Evolutionary conservation across 1,140 invertebrate genomes (phyloP).

Genomic region (Drosophila lacertosa): DNA sequence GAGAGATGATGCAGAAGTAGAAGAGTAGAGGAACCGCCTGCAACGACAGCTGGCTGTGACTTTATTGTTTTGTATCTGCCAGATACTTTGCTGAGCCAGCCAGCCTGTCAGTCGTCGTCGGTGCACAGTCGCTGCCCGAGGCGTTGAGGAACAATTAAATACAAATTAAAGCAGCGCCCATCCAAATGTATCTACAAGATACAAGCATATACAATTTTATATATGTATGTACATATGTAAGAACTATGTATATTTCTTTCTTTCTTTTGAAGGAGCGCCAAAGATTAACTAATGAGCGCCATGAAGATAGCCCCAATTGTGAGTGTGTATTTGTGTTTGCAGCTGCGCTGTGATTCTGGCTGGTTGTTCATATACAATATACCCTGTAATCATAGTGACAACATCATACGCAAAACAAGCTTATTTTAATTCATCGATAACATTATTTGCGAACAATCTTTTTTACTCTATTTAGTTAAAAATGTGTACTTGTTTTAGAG

Average conservation of each 20-base stretch:
- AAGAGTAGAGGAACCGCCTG: conserved; percentile 9
- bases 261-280: conserved; percentile 3
- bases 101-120: neutral
- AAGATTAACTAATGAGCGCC: conserved; percentile 18
- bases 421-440: too few relatives aligned
- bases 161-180: conserved; percentile 35
- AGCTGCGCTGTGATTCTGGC: conserved; percentile 17
- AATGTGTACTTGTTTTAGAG: neutral
- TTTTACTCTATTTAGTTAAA: too few relatives aligned
- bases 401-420: too few relatives aligned
- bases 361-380: neutral
- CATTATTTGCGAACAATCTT: too few relatives aligned
- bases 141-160: conserved; percentile 27
- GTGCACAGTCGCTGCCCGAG: conserved; percentile 1
- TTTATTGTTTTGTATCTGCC: conserved; percentile 40
- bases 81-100: conserved; percentile 15
- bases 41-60: conserved; percentile 34
- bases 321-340: conserved; percentile 6
- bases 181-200: conserved; percentile 13
- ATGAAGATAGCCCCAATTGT: neutral
- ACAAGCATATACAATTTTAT: neutral
- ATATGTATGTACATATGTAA: too few relatives aligned
- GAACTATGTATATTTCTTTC: neutral
- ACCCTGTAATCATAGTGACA: neutral
- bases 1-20: neutral